Percentiles rank a stretch among this genome's conserved stretches.
These are phyloP conservation scores for Monomorium pharaonis DNA, from an alignment of 1,140 invertebrate genomes.

Conservation along the genomic window DNA sequence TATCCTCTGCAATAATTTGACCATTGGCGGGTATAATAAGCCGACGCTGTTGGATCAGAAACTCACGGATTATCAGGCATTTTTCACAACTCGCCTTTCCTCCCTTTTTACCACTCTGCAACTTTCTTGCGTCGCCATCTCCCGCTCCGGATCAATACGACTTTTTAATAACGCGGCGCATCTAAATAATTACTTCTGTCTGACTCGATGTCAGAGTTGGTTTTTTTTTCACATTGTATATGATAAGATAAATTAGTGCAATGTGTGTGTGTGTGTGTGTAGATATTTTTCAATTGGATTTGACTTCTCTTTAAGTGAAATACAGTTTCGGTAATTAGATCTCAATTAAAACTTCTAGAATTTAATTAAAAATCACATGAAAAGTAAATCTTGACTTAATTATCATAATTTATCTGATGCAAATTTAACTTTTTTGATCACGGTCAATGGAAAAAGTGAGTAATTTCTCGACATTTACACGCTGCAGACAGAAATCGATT, in stretches of 20 bases:
- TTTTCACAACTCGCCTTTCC: constrained; percentile 27
- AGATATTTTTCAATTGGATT: neutral
- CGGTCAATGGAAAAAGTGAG: neutral
- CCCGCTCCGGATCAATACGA: constrained; percentile 23
- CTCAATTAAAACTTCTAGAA: neutral
- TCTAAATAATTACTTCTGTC: constrained; percentile 33
- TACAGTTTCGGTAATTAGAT: neutral
- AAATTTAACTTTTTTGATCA: neutral
- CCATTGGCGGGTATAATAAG: constrained; percentile 8
- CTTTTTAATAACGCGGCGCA: constrained; percentile 40
- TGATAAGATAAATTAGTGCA: neutral
- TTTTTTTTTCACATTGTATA: neutral
- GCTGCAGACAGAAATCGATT: neutral
- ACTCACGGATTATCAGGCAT: constrained; percentile 52
- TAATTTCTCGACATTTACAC: neutral
- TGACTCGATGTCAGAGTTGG: neutral
- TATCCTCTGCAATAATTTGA: constrained; percentile 30
- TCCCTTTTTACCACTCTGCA: neutral
- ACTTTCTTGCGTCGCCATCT: constrained; percentile 6
- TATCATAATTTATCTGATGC: neutral
- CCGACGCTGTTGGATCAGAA: constrained; percentile 2
- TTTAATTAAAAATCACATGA: neutral
- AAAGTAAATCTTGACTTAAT: neutral
- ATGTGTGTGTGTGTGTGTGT: neutral
- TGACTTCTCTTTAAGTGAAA: neutral